Evolutionary conservation across 2,797 vertebrate genomes (phyloP).

Genomic region (Peromyscus melanophrys): DNA sequence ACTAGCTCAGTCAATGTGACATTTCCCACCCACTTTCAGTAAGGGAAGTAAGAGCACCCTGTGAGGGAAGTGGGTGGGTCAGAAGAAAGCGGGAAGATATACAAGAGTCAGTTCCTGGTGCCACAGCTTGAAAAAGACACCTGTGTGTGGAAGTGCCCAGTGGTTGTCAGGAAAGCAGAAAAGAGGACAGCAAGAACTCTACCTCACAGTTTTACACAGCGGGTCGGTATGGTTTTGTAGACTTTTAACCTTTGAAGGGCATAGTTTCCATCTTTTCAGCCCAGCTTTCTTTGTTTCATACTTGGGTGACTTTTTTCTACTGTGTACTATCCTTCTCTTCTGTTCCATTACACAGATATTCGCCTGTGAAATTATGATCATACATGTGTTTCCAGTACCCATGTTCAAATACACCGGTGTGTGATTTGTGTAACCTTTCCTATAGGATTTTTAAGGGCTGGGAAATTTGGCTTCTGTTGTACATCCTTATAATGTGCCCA

Average conservation of each 20-base stretch:
- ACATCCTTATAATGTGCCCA: conserved; percentile 79
- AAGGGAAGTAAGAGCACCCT: conserved; percentile 21
- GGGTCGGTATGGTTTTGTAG: conserved; percentile 69
- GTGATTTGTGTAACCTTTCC: conserved; percentile 66
- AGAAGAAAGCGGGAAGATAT: not conserved
- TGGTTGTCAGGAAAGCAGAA: conserved; percentile 46
- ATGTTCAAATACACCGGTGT: conserved; percentile 74
- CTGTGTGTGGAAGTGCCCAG: not conserved
- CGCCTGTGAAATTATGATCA: conserved; percentile 63
- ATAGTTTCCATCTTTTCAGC: conserved; percentile 49
- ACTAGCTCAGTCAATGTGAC: conserved; percentile 38
- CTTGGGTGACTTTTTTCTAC: conserved; percentile 23
- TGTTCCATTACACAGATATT: conserved; percentile 58
- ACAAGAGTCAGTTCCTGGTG: not conserved
- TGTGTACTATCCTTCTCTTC: conserved; percentile 52
- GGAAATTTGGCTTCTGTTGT: conserved; percentile 83
- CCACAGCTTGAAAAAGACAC: not conserved
- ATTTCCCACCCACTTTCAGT: conserved; percentile 56
- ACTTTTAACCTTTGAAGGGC: conserved; percentile 71
- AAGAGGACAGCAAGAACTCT: conserved; percentile 75
- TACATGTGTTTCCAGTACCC: conserved; percentile 59
- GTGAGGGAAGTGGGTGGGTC: not conserved
- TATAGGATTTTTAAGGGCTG: conserved; percentile 81
- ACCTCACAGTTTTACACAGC: conserved; percentile 78
- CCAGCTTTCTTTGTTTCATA: conserved; percentile 51